These are phyloP conservation scores for Poeciliopsis turrubarensis DNA, from an alignment of 2,113 vertebrate species.

Conservation along the genomic window DNA sequence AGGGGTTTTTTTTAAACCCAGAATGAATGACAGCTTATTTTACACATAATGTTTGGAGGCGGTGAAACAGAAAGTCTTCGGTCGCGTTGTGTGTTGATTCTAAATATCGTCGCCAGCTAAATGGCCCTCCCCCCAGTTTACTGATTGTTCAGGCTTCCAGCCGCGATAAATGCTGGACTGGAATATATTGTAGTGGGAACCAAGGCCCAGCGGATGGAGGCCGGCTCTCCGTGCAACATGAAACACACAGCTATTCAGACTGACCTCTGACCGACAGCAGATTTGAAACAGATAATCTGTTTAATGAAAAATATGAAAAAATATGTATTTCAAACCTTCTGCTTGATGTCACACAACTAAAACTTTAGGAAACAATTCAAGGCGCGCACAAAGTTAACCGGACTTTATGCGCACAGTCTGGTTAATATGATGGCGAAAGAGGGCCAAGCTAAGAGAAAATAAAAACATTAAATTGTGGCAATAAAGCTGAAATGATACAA, in stretches of 20 bases:
- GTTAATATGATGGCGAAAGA: too few relatives aligned
- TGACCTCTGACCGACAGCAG: not conserved
- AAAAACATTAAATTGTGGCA: too few relatives aligned
- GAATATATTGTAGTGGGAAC: not conserved
- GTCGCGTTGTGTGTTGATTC: not conserved
- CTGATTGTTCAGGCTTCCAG: slow-evolving; percentile 18
- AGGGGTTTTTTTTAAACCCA: not conserved
- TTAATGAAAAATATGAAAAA: not conserved
- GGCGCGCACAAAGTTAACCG: not conserved
- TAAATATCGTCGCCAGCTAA: not conserved
- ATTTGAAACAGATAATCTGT: not conserved
- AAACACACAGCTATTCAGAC: not conserved
- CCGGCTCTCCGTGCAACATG: not conserved
- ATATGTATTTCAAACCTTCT: not conserved
- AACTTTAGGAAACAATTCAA: not conserved
- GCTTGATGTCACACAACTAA: not conserved
- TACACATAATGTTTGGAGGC: not conserved
- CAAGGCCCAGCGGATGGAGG: not conserved
- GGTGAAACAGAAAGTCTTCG: not conserved
- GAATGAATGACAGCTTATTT: slow-evolving; percentile 1
- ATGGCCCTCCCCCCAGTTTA: not conserved
- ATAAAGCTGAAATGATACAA: too few relatives aligned
- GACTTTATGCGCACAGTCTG: not conserved
- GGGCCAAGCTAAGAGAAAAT: too few relatives aligned
- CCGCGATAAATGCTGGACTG: slow-evolving; percentile 1